These are phyloP conservation scores for Phoxinus phoxinus DNA, from an alignment of 2,113 vertebrate genomes.

Conservation along the genomic window DNA sequence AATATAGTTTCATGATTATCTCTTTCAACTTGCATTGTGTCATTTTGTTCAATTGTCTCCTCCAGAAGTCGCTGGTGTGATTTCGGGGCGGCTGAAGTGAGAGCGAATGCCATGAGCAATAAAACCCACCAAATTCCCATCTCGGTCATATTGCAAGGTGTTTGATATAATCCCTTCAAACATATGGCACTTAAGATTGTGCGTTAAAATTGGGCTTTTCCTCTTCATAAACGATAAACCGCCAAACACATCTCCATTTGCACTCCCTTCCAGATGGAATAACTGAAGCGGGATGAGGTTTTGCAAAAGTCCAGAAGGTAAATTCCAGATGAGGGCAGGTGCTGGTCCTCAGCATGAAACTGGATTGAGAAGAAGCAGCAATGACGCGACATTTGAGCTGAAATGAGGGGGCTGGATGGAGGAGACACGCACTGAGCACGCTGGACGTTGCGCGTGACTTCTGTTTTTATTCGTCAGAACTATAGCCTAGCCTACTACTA, in stretches of 20 bases:
- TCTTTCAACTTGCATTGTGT: constrained; percentile 75
- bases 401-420: constrained; percentile 34
- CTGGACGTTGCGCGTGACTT: not conserved
- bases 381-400: constrained; percentile 2
- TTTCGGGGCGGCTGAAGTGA: constrained; percentile 60
- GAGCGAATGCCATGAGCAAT: constrained; percentile 58
- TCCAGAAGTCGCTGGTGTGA: constrained; percentile 2
- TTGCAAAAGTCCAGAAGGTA: not conserved
- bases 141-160: constrained; percentile 43
- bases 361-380: not conserved
- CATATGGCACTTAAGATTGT: not conserved
- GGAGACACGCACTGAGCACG: constrained; percentile 7
- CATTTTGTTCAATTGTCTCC: constrained; percentile 43
- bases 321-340: constrained; percentile 35
- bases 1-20: constrained; percentile 83
- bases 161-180: not conserved
- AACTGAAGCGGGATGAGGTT: not conserved
- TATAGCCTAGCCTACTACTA: not conserved
- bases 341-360: constrained; percentile 1
- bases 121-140: constrained; percentile 49
- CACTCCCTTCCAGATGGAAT: not conserved
- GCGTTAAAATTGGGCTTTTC: not conserved
- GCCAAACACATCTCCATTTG: not conserved
- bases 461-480: not conserved
- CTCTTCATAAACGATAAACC: not conserved